Percentiles rank a stretch among this genome's conserved stretches.
Conservation (phyloP, 2,797 vertebrate species). For the Taenioides sp. region DNA sequence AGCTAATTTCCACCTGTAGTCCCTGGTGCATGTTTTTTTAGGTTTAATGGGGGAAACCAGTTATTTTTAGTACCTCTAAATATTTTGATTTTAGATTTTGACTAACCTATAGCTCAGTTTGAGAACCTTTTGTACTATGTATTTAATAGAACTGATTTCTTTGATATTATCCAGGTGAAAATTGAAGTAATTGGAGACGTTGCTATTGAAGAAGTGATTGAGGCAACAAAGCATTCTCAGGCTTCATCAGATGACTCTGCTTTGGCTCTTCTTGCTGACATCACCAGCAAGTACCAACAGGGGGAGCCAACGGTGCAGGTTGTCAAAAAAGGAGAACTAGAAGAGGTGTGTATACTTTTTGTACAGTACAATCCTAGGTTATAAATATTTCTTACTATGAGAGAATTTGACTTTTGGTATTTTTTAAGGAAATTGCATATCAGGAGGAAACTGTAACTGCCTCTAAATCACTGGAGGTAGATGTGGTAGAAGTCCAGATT, state of each 20-base stretch:
- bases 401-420: neutral
- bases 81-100: neutral
- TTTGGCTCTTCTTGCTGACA: slow-evolving; percentile 93
- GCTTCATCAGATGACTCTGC: slow-evolving; percentile 91
- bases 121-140: neutral
- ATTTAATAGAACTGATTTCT: neutral
- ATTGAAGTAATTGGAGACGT: slow-evolving; percentile 90
- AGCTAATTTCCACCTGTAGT: no score
- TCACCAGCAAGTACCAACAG: slow-evolving; percentile 97
- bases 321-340: slow-evolving; percentile 73
- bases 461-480: slow-evolving; percentile 91
- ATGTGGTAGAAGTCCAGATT: slow-evolving; percentile 96
- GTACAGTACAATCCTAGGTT: neutral
- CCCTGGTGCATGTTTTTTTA: no score
- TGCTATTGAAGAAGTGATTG: slow-evolving; percentile 85
- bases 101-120: neutral
- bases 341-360: slow-evolving; percentile 48
- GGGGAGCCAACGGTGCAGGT: slow-evolving; percentile 83
- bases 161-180: slow-evolving; percentile 74
- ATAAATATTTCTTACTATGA: neutral
- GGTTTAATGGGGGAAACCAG: no score
- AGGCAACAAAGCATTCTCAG: slow-evolving; percentile 84
- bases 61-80: neutral
- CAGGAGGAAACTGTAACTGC: slow-evolving; percentile 81
- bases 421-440: slow-evolving; percentile 68